phyloP scores from a whole-genome alignment of 2,888 invertebrate species.

The Steinernema hermaphroditum region DNA sequence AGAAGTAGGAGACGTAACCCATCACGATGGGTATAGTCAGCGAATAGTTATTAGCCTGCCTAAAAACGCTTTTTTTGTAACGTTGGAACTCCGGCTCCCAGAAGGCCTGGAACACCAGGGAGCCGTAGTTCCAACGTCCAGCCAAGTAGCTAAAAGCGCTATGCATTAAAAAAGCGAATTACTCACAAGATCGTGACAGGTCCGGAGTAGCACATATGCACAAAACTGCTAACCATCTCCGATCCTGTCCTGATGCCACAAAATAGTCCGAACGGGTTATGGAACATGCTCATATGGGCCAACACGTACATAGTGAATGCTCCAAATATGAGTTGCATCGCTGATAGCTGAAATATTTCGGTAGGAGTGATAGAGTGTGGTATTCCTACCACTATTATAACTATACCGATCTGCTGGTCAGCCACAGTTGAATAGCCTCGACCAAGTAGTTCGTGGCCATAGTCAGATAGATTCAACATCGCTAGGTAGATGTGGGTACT shows the following conservation, averaged over 20 bases:
- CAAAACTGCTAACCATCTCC: slow-evolving; percentile 1
- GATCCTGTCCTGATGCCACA: background rate
- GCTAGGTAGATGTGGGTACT: too few species aligned
- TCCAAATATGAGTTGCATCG: background rate
- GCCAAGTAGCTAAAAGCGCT: too few species aligned
- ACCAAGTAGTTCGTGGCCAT: background rate
- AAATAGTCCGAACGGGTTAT: background rate
- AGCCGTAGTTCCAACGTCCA: too few species aligned
- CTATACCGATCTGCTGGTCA: background rate
- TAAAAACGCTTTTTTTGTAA: background rate
- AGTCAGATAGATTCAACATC: background rate
- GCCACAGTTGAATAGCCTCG: background rate
- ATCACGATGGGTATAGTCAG: background rate
- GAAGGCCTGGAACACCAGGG: too few species aligned
- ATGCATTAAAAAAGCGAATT: too few species aligned
- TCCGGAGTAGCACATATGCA: background rate
- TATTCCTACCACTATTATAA: background rate
- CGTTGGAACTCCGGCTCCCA: too few species aligned
- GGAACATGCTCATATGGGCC: background rate
- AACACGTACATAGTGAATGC: background rate
- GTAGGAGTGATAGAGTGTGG: background rate
- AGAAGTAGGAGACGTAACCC: background rate
- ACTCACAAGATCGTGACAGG: background rate
- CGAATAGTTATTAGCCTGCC: background rate
- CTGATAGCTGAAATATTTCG: background rate